Conservation (phyloP, 1,140 invertebrate genomes). For the Pachypsylla venusta region DNA sequence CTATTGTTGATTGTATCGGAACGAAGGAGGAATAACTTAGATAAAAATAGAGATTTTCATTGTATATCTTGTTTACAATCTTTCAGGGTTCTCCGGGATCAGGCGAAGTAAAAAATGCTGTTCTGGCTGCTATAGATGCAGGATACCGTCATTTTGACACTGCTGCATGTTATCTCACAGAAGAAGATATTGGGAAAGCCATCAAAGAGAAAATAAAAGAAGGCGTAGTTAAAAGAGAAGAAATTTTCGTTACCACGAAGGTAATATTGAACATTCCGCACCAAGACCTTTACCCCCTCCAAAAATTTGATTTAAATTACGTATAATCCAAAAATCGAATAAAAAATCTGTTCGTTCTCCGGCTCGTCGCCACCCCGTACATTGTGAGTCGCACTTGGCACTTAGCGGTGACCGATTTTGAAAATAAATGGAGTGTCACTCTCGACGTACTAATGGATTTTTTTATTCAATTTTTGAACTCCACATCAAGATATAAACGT, state of each 20-base stretch:
- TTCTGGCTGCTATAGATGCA: conserved; percentile 46
- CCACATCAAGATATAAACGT: no score
- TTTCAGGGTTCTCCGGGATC: conserved; percentile 36
- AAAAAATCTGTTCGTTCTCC: no score
- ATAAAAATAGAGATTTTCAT: no score
- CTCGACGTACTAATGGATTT: no score
- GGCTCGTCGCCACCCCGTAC: no score
- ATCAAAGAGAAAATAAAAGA: conserved; percentile 54
- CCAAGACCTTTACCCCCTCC: no score
- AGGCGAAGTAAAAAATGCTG: conserved; percentile 40
- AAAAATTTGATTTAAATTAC: no score
- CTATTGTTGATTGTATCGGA: not conserved
- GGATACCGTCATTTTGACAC: conserved; percentile 58
- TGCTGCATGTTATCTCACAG: conserved; percentile 53
- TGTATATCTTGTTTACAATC: no score
- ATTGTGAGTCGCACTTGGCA: conserved; percentile 30
- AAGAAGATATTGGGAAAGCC: conserved; percentile 62
- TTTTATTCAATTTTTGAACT: no score
- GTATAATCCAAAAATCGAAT: no score
- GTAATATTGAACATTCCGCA: conserved; percentile 18
- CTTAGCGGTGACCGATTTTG: no score
- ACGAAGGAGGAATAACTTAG: not conserved
- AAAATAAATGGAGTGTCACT: no score
- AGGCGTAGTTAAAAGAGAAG: conserved; percentile 49
- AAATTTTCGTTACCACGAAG: conserved; percentile 54